Evolutionary conservation across 2,888 invertebrate species (phyloP).

Genomic region (Dryomyza anilis): DNA sequence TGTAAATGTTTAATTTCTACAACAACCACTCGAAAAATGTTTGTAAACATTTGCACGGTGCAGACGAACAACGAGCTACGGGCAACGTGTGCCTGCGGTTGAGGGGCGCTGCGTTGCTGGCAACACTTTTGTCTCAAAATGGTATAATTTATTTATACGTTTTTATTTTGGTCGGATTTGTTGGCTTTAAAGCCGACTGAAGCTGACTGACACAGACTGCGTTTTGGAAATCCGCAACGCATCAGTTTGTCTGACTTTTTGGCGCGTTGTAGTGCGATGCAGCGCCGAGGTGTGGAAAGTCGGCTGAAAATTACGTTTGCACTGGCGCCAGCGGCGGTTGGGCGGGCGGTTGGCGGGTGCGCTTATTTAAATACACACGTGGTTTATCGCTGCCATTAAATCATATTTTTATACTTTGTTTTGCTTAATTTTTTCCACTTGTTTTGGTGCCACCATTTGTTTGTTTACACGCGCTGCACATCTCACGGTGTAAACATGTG

Average conservation of each 20-base stretch:
- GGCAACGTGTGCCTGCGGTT: background rate
- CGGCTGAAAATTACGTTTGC: conserved; percentile 59
- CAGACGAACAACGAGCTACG: background rate
- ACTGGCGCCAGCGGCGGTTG: conserved; percentile 59
- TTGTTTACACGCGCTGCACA: conserved; percentile 58
- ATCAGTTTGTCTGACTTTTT: background rate
- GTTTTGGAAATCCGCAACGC: background rate
- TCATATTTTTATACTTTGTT: conserved; percentile 58
- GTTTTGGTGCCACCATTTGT: conserved; percentile 38
- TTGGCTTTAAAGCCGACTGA: background rate
- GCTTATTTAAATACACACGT: conserved; percentile 62
- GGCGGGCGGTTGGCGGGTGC: too few relatives aligned
- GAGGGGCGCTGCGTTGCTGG: conserved; percentile 26
- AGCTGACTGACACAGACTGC: background rate
- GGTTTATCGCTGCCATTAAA: conserved; percentile 62
- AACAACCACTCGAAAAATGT: too few relatives aligned
- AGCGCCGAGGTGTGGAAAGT: conserved; percentile 1
- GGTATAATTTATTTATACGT: conserved; percentile 48
- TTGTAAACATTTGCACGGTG: too few relatives aligned
- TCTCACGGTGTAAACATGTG: conserved; percentile 41
- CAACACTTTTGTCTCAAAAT: conserved; percentile 42
- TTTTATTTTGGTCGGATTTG: conserved; percentile 23
- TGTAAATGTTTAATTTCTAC: too few relatives aligned
- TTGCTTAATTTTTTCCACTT: conserved; percentile 33
- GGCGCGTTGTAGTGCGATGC: background rate